Percentiles rank a stretch among this genome's conserved stretches.
Evolutionary conservation across 2,888 invertebrate genomes (phyloP).

Genomic region (Biston stratarius): DNA sequence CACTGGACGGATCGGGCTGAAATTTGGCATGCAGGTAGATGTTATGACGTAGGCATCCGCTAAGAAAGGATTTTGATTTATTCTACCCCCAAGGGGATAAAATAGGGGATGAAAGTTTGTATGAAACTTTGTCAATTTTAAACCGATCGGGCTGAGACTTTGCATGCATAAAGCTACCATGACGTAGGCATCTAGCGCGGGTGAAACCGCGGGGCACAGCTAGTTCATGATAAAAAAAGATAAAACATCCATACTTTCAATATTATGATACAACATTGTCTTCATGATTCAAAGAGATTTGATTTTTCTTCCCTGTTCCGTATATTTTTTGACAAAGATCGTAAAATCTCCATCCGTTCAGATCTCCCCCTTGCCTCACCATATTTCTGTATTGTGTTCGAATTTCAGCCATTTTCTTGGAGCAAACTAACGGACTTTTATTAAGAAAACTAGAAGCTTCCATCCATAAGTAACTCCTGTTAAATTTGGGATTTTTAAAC

Average conservation of each 20-base stretch:
- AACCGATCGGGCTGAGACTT: too few relatives aligned
- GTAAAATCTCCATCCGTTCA: conserved; percentile 70
- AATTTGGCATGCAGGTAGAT: too few relatives aligned
- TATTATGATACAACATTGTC: not conserved
- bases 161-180: too few relatives aligned
- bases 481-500: conserved; percentile 78
- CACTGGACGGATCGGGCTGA: too few relatives aligned
- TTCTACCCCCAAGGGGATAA: too few relatives aligned
- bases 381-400: conserved; percentile 72
- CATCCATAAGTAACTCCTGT: conserved; percentile 75
- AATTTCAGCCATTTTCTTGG: conserved; percentile 78
- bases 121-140: too few relatives aligned
- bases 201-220: too few relatives aligned
- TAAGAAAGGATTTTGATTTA: too few relatives aligned
- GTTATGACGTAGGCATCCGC: too few relatives aligned
- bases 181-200: too few relatives aligned
- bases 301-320: conserved; percentile 72
- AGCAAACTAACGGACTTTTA: conserved; percentile 74
- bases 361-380: conserved; percentile 66
- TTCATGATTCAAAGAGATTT: not conserved
- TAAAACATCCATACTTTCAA: not conserved
- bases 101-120: too few relatives aligned
- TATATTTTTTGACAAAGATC: conserved; percentile 79
- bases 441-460: conserved; percentile 68
- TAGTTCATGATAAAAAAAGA: too few relatives aligned